Evolutionary conservation across 2,888 invertebrate genomes (phyloP).

Genomic region (Xestia c-nigrum): DNA sequence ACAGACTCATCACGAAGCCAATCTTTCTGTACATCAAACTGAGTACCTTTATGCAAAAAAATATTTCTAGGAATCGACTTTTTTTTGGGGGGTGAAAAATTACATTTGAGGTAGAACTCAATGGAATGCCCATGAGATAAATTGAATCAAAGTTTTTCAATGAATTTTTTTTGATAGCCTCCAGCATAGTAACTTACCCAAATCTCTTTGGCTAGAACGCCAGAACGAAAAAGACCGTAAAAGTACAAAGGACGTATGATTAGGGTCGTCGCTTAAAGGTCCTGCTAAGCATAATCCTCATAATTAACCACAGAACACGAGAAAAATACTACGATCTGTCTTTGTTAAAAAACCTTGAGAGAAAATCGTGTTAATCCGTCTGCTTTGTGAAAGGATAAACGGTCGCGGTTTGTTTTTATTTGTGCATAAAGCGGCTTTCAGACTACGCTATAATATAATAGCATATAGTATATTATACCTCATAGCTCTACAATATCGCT

Average conservation of each 20-base stretch:
- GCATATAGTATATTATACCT: too few species aligned
- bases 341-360: background rate
- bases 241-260: background rate
- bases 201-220: background rate
- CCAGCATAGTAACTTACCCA: background rate
- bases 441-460: too few species aligned
- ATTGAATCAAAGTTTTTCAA: background rate
- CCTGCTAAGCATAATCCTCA: background rate
- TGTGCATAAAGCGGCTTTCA: too few species aligned
- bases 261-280: background rate
- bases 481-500: too few species aligned
- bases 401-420: conserved; percentile 2
- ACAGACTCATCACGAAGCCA: too few species aligned
- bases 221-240: too few species aligned
- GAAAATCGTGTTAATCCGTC: background rate
- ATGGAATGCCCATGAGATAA: background rate
- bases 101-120: too few species aligned
- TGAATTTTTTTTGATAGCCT: background rate
- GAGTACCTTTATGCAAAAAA: too few species aligned
- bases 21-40: too few species aligned
- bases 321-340: background rate
- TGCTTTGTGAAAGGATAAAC: background rate
- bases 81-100: too few species aligned
- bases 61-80: too few species aligned
- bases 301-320: conserved; percentile 13